These are phyloP conservation scores for Takifugu bimaculatus DNA, from an alignment of 2,113 vertebrate species.

Conservation along the genomic window DNA sequence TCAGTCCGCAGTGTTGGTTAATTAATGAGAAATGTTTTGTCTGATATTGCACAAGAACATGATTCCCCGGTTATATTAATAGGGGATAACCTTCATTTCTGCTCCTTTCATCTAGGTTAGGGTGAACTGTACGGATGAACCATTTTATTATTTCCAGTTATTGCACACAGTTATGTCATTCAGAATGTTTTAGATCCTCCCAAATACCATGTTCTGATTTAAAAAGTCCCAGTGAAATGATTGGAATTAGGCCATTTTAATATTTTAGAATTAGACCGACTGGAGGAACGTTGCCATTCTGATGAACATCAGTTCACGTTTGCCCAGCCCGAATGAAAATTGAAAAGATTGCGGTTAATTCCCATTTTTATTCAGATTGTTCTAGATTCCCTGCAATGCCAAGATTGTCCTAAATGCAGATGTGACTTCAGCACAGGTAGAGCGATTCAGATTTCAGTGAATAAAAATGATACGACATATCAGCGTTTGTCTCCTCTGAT, in stretches of 20 bases:
- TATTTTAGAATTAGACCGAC: not conserved
- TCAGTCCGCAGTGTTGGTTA: slow-evolving; percentile 6
- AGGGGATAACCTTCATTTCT: not conserved
- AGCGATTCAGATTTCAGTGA: not conserved
- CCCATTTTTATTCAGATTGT: not conserved
- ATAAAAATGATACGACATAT: not conserved
- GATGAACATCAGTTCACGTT: not conserved
- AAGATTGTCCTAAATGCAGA: slow-evolving; percentile 2
- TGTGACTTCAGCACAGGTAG: slow-evolving; percentile 2
- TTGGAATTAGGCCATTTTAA: not conserved
- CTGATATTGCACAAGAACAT: slow-evolving; percentile 36
- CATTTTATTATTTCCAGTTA: slow-evolving; percentile 20
- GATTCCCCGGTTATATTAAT: slow-evolving; percentile 29
- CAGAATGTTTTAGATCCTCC: slow-evolving; percentile 20
- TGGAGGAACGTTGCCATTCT: not conserved
- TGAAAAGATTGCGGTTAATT: not conserved
- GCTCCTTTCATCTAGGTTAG: slow-evolving; percentile 17
- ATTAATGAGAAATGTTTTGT: slow-evolving; percentile 19
- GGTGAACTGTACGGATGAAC: slow-evolving; percentile 20
- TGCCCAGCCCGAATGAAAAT: not conserved
- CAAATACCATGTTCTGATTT: not conserved
- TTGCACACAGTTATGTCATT: slow-evolving; percentile 12
- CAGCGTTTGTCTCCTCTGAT: not conserved
- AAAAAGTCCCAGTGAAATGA: not conserved
- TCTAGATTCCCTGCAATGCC: not conserved